phyloP scores from a whole-genome alignment of 2,113 vertebrate genomes.

The Catharus fuscescens region DNA sequence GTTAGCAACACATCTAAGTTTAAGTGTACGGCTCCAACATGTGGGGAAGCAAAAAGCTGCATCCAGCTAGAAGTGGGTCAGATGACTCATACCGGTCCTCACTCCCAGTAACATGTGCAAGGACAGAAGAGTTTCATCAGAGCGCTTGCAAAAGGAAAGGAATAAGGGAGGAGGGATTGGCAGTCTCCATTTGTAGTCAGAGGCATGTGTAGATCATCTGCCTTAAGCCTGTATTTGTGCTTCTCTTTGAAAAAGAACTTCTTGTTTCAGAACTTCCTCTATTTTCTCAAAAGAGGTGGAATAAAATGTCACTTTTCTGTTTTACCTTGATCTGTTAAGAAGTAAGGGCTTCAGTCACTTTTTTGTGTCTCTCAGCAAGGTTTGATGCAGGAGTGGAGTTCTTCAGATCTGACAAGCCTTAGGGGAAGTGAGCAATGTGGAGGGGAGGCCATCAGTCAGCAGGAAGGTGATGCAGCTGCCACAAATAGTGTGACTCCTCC shows the following conservation, averaged over 20 bases:
- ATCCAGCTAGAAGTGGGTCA: slow-evolving; percentile 43
- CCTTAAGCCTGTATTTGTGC: background rate
- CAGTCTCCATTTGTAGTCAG: background rate
- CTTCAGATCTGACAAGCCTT: background rate
- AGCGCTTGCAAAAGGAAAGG: background rate
- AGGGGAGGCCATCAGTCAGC: background rate
- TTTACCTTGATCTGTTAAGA: background rate
- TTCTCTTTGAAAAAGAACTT: background rate
- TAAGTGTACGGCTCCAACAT: background rate
- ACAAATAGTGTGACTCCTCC: background rate
- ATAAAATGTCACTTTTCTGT: background rate
- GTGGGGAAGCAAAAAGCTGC: background rate
- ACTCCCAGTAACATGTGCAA: background rate
- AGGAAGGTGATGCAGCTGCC: background rate
- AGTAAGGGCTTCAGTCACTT: background rate
- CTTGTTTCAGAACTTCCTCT: background rate
- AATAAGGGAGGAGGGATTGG: background rate
- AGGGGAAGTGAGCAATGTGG: background rate
- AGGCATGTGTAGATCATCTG: background rate
- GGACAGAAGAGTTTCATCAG: background rate
- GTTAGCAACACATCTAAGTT: background rate
- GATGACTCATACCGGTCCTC: slow-evolving; percentile 8
- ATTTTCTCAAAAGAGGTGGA: background rate
- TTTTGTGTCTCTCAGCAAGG: background rate
- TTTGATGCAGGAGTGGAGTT: background rate